Base-by-base conservation (phyloP, 1,140 invertebrate genomes). In the Drosophila pseudoananassae region DNA sequence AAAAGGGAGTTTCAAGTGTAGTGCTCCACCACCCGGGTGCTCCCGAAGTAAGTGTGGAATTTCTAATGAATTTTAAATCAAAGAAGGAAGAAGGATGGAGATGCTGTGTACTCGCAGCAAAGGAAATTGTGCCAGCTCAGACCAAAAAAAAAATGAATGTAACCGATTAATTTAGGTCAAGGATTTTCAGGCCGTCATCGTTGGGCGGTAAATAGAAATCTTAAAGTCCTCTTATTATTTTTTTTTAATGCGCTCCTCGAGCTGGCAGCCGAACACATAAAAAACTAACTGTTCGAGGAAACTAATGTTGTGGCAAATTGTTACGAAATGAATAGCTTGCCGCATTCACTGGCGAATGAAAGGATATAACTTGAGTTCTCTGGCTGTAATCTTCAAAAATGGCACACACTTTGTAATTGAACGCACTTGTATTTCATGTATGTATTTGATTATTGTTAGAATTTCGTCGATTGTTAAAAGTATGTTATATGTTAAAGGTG, bases 121-220 rank as follows among this genome's bases (percentile, higher is more conserved):
- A 38, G 52, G 54, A 68, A 56, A 50, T 65, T 51, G 53, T 40
- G 60, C 40, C 71, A 65, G 55, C 71, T 45, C 60, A 43, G 36
- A 73, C 46, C 12, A 10, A 46, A 6, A 40, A 10, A 10, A 31
- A 53, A 74, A 61, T 69, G 57, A 47, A 64, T 76, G 81, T 59
- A 76, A 78, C 53, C 68, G 66, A 66, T 74, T 75, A 75, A 85
- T 82, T 79, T 85, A 87, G 82, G 82, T 88, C 82, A 85, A 87
- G 78, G 79, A 82, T 85, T 71, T 81, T 78, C 60, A 63, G 66
- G 66, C 61, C 69, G 54, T 56, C 71, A 56, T 61, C 43, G 69
- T 77, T 52, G 61, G 65, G 59, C 71, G 72, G 51, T 56, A 74
- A 52, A 56, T 75, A 69, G 46, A 46, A 40, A 43, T 33, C 51